Percentiles rank a stretch among this genome's conserved stretches.
Conservation (phyloP, 2,888 invertebrate genomes). For the Macroteleia sp. region DNA sequence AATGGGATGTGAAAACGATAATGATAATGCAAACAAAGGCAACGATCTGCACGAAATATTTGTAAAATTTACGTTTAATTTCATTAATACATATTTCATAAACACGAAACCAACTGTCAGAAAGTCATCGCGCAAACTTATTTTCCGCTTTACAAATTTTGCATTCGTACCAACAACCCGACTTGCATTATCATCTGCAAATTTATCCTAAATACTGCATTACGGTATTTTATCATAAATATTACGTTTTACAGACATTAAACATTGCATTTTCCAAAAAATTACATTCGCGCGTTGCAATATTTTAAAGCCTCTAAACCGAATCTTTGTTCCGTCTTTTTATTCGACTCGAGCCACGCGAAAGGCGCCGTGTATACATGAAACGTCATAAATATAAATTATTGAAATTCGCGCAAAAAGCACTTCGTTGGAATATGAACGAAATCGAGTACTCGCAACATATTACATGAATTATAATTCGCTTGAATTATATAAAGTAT, state of each 20-base stretch:
- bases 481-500: constrained; percentile 19
- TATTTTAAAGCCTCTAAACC: constrained; percentile 15
- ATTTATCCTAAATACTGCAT: too few relatives aligned
- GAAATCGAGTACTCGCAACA: constrained; percentile 20
- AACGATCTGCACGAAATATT: too few relatives aligned
- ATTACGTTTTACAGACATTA: neutral
- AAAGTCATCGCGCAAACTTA: too few relatives aligned
- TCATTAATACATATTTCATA: too few relatives aligned
- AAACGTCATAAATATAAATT: constrained; percentile 26
- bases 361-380: constrained; percentile 13
- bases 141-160: too few relatives aligned
- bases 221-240: neutral
- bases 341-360: constrained; percentile 23
- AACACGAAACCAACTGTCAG: too few relatives aligned
- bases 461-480: constrained; percentile 27
- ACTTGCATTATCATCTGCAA: too few relatives aligned
- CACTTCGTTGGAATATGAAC: constrained; percentile 4
- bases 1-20: too few relatives aligned
- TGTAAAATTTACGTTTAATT: too few relatives aligned
- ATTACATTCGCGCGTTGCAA: constrained; percentile 1
- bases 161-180: too few relatives aligned
- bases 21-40: too few relatives aligned
- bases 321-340: constrained; percentile 32
- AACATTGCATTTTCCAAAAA: constrained; percentile 10
- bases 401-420: constrained; percentile 21